Evolutionary conservation across 1,140 invertebrate species (phyloP).

Genomic region (Whitmania pigra): DNA sequence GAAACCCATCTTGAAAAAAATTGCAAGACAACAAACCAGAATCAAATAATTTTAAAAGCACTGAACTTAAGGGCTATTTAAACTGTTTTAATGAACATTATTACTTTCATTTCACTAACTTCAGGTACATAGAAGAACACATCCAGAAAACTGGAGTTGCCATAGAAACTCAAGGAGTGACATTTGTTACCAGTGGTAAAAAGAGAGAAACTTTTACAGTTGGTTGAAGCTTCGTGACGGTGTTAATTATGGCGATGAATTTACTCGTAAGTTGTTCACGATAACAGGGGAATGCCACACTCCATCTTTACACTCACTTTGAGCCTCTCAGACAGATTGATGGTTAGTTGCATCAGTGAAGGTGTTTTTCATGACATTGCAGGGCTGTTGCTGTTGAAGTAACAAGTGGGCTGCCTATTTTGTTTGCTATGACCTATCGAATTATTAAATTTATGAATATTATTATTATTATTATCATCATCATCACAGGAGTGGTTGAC

Average conservation of each 20-base stretch:
- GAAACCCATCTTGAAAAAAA: background rate
- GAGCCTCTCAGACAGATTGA: constrained; percentile 47
- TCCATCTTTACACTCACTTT: constrained; percentile 52
- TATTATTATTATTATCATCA: background rate
- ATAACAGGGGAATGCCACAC: constrained; percentile 51
- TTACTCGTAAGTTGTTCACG: background rate
- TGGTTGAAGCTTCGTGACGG: constrained; percentile 23
- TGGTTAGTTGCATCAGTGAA: constrained; percentile 38
- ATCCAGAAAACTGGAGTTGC: constrained; percentile 52
- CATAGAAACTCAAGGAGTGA: constrained; percentile 53
- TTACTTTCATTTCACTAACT: constrained; percentile 14
- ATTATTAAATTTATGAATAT: too few relatives aligned
- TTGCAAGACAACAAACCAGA: background rate
- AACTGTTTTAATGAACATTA: background rate
- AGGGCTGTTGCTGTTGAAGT: too few relatives aligned
- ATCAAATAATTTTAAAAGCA: background rate
- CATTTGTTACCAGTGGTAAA: constrained; percentile 49
- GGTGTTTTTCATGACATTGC: too few relatives aligned
- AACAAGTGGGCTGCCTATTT: background rate
- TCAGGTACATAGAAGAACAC: constrained; percentile 53
- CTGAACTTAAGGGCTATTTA: background rate
- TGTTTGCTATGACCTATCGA: background rate
- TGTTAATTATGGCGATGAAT: background rate
- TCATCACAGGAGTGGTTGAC: constrained; percentile 47
- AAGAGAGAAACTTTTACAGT: constrained; percentile 50